Evolutionary conservation across 1,140 invertebrate species (phyloP).

Genomic region (Tribolium castaneum): DNA sequence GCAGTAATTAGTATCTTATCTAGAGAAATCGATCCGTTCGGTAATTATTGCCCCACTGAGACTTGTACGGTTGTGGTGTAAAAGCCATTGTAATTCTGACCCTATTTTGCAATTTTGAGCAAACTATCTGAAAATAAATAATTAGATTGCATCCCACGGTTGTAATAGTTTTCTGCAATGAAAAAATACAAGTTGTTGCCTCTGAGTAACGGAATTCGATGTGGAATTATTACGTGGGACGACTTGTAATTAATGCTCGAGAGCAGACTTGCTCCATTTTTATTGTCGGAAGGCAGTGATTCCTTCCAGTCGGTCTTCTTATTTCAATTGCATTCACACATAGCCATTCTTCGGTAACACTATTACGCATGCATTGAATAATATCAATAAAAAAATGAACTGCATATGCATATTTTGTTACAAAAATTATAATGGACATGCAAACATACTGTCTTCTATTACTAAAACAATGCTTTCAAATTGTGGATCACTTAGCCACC

Average conservation of each 20-base stretch:
- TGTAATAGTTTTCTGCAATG: slow-evolving; percentile 17
- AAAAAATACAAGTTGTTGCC: slow-evolving; percentile 6
- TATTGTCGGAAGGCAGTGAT: background rate
- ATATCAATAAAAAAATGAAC: too few relatives aligned
- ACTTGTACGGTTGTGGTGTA: background rate
- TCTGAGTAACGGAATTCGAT: slow-evolving; percentile 24
- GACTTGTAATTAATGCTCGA: slow-evolving; percentile 15
- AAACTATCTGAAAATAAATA: slow-evolving; percentile 33
- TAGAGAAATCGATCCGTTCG: background rate
- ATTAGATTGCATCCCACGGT: slow-evolving; percentile 31
- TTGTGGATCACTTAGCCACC: too few relatives aligned
- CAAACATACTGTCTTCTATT: too few relatives aligned
- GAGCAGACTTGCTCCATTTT: background rate
- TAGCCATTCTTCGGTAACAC: background rate
- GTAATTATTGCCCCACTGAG: background rate
- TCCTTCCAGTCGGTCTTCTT: background rate
- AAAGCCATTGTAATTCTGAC: slow-evolving; percentile 26
- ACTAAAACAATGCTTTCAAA: too few relatives aligned
- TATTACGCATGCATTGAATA: background rate
- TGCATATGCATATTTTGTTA: too few relatives aligned
- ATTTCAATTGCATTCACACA: background rate
- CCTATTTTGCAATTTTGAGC: slow-evolving; percentile 17
- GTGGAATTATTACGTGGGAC: slow-evolving; percentile 27
- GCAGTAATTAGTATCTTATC: slow-evolving; percentile 20
- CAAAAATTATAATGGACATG: too few relatives aligned